Evolutionary conservation across 2,797 vertebrate species (phyloP).

Genomic region (Phalloptychus januarius): DNA sequence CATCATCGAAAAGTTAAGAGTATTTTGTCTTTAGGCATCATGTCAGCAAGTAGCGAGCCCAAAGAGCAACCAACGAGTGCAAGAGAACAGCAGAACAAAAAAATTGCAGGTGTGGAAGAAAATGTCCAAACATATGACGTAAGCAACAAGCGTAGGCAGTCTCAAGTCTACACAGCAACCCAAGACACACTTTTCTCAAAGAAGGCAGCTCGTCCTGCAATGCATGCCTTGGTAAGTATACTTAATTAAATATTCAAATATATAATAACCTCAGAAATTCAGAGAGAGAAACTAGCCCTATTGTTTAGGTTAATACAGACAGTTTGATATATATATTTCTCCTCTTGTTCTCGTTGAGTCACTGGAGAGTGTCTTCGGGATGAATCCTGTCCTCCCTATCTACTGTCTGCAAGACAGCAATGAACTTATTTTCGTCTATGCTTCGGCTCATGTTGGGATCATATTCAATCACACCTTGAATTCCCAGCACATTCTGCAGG

Average conservation of each 20-base stretch:
- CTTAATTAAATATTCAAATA: background rate
- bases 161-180: conserved; percentile 71
- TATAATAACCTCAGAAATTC: background rate
- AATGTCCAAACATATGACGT: background rate
- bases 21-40: conserved; percentile 8
- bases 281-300: background rate
- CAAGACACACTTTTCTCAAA: conserved; percentile 71
- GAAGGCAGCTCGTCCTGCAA: conserved; percentile 12
- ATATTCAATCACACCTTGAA: conserved; percentile 83
- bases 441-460: conserved; percentile 81
- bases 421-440: conserved; percentile 83
- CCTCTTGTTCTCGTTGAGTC: conserved; percentile 73
- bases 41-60: conserved; percentile 34
- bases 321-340: background rate
- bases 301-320: background rate
- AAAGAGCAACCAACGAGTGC: background rate
- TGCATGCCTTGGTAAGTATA: conserved; percentile 79
- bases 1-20: background rate
- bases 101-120: background rate
- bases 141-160: background rate
- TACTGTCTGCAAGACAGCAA: conserved; percentile 84
- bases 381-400: conserved; percentile 85
- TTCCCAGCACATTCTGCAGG: conserved; percentile 87
- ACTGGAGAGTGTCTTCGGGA: conserved; percentile 87
- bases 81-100: background rate